A percentile compares a stretch with the other conserved stretches of the same genome.
Conservation (phyloP, 2,888 invertebrate species). For the Prosopocoilus inquinatus region DNA sequence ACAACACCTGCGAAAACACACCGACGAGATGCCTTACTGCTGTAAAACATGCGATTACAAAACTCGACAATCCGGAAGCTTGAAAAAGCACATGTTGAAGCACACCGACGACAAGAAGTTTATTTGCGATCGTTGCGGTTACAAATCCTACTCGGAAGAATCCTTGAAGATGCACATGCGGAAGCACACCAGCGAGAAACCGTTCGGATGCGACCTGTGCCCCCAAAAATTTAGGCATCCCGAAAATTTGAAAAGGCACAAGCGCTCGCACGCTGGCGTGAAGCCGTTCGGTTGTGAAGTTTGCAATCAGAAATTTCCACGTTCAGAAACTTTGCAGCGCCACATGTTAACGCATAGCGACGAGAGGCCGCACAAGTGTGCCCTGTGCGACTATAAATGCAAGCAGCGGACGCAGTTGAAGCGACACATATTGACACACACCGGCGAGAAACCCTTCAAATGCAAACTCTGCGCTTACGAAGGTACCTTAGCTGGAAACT, state of each 20-base stretch:
- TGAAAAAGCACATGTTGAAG: too few relatives aligned
- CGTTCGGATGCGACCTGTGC: conserved; percentile 47
- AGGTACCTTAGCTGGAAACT: too few relatives aligned
- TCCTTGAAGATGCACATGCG: conserved; percentile 15
- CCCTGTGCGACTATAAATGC: conserved; percentile 43
- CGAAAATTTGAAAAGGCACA: conserved; percentile 23
- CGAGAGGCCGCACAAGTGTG: conserved; percentile 33
- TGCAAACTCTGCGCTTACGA: too few relatives aligned
- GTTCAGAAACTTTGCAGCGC: conserved; percentile 24
- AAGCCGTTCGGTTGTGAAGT: conserved; percentile 14
- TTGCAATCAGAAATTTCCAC: conserved; percentile 30
- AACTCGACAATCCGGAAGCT: too few relatives aligned
- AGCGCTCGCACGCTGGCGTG: conserved; percentile 9
- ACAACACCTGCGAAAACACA: too few relatives aligned
- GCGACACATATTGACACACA: conserved; percentile 9
- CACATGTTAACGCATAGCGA: conserved; percentile 15
- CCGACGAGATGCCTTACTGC: too few relatives aligned
- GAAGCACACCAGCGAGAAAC: conserved; percentile 23
- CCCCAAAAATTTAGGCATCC: conserved; percentile 27
- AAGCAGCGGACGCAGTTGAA: conserved; percentile 1
- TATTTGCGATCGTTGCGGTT: conserved; percentile 46
- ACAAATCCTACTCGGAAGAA: conserved; percentile 37
- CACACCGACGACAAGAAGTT: conserved; percentile 5
- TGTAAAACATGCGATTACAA: too few relatives aligned
- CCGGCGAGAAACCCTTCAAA: too few relatives aligned